phyloP scores from a whole-genome alignment of 2,113 vertebrate genomes.

The Peucedramus taeniatus region DNA sequence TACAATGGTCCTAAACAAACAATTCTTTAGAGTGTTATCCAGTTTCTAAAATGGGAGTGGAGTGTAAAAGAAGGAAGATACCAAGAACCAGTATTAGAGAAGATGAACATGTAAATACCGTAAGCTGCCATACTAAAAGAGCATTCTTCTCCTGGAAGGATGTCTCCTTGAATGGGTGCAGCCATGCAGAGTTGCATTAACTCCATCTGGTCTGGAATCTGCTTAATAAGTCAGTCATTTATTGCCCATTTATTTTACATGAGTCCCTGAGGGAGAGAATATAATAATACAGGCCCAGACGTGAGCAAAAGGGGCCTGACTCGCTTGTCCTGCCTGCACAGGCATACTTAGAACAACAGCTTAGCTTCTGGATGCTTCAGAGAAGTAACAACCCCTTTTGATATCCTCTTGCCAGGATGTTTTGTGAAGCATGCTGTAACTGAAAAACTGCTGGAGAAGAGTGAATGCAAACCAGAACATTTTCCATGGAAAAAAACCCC shows the following conservation, averaged over 20 bases:
- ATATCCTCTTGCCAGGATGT: background rate
- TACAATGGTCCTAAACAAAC: background rate
- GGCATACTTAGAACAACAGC: background rate
- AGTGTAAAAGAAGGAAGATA: background rate
- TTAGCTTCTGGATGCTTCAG: background rate
- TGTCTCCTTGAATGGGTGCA: background rate
- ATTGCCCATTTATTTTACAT: background rate
- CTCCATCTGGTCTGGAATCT: background rate
- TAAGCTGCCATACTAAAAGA: background rate
- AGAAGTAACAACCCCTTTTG: background rate
- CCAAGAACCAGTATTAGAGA: background rate
- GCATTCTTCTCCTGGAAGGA: background rate
- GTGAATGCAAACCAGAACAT: background rate
- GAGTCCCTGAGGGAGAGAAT: background rate
- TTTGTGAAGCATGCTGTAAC: background rate
- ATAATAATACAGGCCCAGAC: background rate
- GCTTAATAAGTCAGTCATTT: background rate
- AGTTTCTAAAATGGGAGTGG: background rate
- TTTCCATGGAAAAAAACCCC: background rate
- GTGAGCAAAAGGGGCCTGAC: background rate
- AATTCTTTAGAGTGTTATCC: background rate
- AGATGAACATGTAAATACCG: background rate
- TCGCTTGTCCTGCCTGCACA: background rate
- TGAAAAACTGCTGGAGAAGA: background rate
- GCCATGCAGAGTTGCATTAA: background rate